Percentiles rank a stretch among this genome's conserved stretches.
These are phyloP conservation scores for Sardina pilchardus DNA, from an alignment of 2,113 vertebrate genomes.

Conservation along the genomic window DNA sequence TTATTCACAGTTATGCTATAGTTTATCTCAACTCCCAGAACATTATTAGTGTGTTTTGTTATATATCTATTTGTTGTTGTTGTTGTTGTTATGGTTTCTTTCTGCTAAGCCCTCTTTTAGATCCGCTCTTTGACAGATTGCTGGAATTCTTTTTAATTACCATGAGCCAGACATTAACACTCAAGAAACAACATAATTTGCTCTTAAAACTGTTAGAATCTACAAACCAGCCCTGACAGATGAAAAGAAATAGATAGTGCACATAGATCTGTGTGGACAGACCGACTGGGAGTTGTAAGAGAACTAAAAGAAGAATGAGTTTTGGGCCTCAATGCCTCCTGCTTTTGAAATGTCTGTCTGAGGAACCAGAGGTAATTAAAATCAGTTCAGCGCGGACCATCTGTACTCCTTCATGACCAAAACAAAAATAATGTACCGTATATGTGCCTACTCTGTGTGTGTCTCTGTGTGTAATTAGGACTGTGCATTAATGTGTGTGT, in stretches of 20 bases:
- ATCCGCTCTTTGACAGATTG: background rate
- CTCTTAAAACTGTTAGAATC: conserved; percentile 5
- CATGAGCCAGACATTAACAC: background rate
- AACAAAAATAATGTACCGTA: background rate
- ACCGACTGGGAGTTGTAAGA: background rate
- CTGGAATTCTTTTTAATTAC: background rate
- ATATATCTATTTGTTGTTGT: background rate
- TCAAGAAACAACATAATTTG: background rate
- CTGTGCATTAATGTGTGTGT: background rate
- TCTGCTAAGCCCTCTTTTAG: background rate
- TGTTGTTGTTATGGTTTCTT: background rate
- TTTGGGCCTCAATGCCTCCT: background rate
- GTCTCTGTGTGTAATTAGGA: background rate
- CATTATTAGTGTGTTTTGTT: too few relatives aligned
- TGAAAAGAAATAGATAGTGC: background rate
- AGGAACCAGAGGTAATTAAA: conserved; percentile 2
- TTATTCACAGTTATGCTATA: background rate
- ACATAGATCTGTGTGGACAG: background rate
- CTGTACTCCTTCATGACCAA: background rate
- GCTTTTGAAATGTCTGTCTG: background rate
- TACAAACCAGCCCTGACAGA: background rate
- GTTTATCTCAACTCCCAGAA: background rate
- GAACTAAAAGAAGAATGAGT: background rate
- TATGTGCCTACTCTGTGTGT: background rate
- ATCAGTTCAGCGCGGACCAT: conserved; percentile 4